A percentile compares a stretch with the other conserved stretches of the same genome.
Conservation (phyloP, 37 sponge, comb jelly and placozoan species). For the Tethya wilhelma region DNA sequence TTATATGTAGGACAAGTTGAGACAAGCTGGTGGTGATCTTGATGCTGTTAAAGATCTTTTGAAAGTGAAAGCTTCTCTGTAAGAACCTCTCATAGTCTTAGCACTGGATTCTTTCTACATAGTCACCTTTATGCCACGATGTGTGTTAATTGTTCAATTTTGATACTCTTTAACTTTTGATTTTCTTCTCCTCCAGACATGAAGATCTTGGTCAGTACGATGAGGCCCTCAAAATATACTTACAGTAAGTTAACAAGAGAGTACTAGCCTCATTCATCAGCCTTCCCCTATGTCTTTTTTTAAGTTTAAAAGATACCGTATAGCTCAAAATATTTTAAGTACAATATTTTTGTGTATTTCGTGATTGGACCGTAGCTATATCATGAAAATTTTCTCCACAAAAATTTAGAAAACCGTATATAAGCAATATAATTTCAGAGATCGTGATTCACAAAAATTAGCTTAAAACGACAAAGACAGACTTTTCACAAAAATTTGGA, state of each 20-base stretch:
- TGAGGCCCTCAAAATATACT: slow-evolving; percentile 85
- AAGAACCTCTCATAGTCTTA: slow-evolving; percentile 11
- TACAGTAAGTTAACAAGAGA: slow-evolving; percentile 75
- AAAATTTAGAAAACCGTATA: no score
- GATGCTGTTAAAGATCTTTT: slow-evolving; percentile 56
- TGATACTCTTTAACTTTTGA: no score
- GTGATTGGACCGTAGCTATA: no score
- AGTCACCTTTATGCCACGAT: not conserved
- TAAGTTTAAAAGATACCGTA: no score
- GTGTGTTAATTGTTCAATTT: no score
- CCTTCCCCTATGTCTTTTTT: no score
- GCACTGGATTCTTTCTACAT: slow-evolving; percentile 12
- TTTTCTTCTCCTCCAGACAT: slow-evolving; percentile 40
- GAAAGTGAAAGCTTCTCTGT: slow-evolving; percentile 76
- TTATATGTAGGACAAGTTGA: slow-evolving; percentile 18
- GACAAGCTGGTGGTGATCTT: slow-evolving; percentile 4
- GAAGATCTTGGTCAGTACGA: slow-evolving; percentile 74
- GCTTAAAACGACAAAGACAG: no score
- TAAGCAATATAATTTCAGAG: no score
- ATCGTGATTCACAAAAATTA: no score
- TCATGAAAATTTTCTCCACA: no score
- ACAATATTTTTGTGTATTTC: not conserved
- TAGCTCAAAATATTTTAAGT: not conserved
- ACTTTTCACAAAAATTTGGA: no score
- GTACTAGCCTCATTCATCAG: no score